Evolutionary conservation across 2,113 vertebrate species (phyloP).

Genomic region (Athene cunicularia): DNA sequence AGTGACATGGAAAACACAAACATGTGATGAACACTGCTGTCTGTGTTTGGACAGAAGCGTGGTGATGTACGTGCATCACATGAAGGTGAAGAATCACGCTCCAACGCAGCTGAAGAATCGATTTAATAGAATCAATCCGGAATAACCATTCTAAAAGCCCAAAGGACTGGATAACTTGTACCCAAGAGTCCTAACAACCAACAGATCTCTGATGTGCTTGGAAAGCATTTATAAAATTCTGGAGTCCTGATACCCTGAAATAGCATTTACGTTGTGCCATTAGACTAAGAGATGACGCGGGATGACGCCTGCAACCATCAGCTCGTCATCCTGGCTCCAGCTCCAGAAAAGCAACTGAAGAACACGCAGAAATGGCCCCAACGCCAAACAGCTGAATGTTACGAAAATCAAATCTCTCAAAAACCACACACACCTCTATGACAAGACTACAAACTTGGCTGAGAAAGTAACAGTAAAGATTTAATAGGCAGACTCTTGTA

Average conservation of each 20-base stretch:
- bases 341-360: not conserved
- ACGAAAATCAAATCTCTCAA: not conserved
- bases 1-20: not conserved
- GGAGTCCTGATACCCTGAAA: not conserved
- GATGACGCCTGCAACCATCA: too few relatives aligned
- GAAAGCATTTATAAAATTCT: not conserved
- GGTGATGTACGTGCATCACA: accelerated
- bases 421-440: not conserved
- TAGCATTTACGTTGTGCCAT: not conserved
- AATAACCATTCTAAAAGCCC: not conserved
- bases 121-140: not conserved
- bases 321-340: not conserved
- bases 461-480: not conserved
- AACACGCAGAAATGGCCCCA: not conserved
- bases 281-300: too few relatives aligned
- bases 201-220: not conserved
- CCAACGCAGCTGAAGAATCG: not conserved
- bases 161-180: not conserved
- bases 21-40: not conserved
- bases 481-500: not conserved
- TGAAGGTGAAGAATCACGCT: not conserved
- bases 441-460: not conserved
- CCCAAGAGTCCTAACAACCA: not conserved
- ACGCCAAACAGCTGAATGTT: not conserved
- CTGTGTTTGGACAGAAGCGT: not conserved